phyloP scores from a whole-genome alignment of 2,797 vertebrate species.

The Enteromius thamalakanensis region DNA sequence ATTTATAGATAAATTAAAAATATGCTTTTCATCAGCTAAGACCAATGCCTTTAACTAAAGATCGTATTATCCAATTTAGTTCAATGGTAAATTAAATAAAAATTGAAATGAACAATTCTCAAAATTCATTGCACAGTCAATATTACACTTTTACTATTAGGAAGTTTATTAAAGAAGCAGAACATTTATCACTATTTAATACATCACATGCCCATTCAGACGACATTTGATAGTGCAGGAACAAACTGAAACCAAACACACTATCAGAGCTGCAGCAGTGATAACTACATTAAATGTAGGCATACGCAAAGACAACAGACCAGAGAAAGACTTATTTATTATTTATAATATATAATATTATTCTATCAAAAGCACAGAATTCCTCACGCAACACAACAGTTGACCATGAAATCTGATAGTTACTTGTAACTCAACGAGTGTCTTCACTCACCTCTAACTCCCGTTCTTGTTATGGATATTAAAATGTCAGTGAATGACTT shows the following conservation, averaged over 20 bases:
- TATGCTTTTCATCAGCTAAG: neutral
- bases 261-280: neutral
- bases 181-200: slow-evolving; percentile 36
- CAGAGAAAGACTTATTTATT: neutral
- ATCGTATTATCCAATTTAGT: neutral
- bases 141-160: neutral
- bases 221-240: neutral
- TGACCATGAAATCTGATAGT: slow-evolving; percentile 12
- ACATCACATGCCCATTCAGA: slow-evolving; percentile 4
- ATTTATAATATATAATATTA: no score
- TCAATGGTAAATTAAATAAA: neutral
- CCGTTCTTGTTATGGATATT: neutral
- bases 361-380: neutral
- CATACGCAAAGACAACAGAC: neutral
- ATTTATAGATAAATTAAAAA: neutral
- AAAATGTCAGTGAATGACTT: neutral
- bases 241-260: slow-evolving; percentile 11
- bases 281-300: neutral
- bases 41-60: neutral
- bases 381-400: neutral
- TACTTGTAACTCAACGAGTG: slow-evolving; percentile 13
- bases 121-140: neutral
- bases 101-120: neutral
- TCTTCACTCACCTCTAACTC: neutral
- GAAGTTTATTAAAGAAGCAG: neutral